Evolutionary conservation across 1,140 invertebrate genomes (phyloP).

Genomic region (Hycleus phaleratus): DNA sequence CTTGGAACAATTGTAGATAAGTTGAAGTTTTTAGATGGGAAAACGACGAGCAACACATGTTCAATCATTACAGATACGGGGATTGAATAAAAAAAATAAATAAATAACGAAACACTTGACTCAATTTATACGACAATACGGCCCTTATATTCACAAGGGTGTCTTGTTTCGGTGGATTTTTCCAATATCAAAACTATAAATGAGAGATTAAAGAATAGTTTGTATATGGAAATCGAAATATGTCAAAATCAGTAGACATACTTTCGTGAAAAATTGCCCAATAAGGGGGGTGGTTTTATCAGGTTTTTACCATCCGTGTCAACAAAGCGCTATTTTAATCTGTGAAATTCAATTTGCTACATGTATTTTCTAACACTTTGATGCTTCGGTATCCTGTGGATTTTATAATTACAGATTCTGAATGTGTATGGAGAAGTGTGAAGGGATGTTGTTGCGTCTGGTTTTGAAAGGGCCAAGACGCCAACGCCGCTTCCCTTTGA

Average conservation of each 20-base stretch:
- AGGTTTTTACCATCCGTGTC: not conserved
- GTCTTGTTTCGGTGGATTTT: too few relatives aligned
- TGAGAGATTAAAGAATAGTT: too few relatives aligned
- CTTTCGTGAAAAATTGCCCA: constrained; percentile 1
- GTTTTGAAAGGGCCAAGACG: constrained; percentile 19
- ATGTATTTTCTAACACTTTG: constrained; percentile 32
- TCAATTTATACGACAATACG: too few relatives aligned
- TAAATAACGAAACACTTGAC: too few relatives aligned
- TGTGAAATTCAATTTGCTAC: constrained; percentile 32
- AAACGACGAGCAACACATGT: too few relatives aligned
- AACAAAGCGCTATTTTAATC: constrained; percentile 29
- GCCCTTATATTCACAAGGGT: too few relatives aligned
- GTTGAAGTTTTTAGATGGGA: too few relatives aligned
- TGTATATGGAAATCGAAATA: not conserved
- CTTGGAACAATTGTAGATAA: too few relatives aligned
- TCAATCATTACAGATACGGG: too few relatives aligned
- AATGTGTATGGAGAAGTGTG: too few relatives aligned
- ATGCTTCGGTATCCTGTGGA: constrained; percentile 31
- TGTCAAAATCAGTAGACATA: not conserved
- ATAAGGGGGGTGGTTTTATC: constrained; percentile 14
- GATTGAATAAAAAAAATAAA: too few relatives aligned
- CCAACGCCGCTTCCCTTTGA: not conserved
- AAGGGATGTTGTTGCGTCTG: constrained; percentile 5
- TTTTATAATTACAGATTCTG: constrained; percentile 32
- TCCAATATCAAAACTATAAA: too few relatives aligned